Percentiles rank a stretch among this genome's conserved stretches.
These are phyloP conservation scores for Lycia hirtaria DNA, from an alignment of 2,888 invertebrate species.

Conservation along the genomic window DNA sequence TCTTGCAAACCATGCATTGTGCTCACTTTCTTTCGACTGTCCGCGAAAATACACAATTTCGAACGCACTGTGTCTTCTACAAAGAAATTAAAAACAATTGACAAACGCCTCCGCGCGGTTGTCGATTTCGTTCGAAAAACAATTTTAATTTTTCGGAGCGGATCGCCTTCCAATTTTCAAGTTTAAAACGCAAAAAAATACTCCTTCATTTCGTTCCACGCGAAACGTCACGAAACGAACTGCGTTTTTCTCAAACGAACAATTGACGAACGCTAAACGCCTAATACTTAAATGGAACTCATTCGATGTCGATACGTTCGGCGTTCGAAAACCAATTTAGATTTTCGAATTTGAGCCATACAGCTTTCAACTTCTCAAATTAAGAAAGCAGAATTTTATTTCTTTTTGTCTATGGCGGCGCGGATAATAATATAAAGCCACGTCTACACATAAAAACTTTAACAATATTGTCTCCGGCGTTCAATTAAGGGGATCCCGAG, in stretches of 20 bases:
- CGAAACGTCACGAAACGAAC: no score
- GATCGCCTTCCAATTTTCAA: not conserved
- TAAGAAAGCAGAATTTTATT: slow-evolving; percentile 35
- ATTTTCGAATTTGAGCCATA: slow-evolving; percentile 29
- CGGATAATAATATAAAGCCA: slow-evolving; percentile 46
- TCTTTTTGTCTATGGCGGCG: slow-evolving; percentile 36
- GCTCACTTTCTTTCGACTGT: slow-evolving; percentile 72
- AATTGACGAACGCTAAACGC: slow-evolving; percentile 14
- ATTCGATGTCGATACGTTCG: slow-evolving; percentile 9
- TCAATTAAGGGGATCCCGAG: slow-evolving; percentile 75
- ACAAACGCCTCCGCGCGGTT: not conserved
- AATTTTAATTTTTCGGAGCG: not conserved
- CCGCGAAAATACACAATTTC: slow-evolving; percentile 53
- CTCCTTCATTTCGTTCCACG: no score
- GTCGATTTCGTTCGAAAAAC: slow-evolving; percentile 1
- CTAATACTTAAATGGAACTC: slow-evolving; percentile 1
- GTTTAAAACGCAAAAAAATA: no score
- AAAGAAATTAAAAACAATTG: slow-evolving; percentile 18
- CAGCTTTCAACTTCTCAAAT: slow-evolving; percentile 37
- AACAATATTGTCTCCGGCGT: slow-evolving; percentile 75
- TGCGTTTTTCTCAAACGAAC: slow-evolving; percentile 8
- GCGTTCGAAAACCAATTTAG: slow-evolving; percentile 30
- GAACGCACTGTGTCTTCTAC: slow-evolving; percentile 11
- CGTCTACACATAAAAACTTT: slow-evolving; percentile 59
- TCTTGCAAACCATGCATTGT: slow-evolving; percentile 80